Base-by-base conservation (phyloP, 2,113 vertebrate species). In the Benitochromis conjunctus region DNA sequence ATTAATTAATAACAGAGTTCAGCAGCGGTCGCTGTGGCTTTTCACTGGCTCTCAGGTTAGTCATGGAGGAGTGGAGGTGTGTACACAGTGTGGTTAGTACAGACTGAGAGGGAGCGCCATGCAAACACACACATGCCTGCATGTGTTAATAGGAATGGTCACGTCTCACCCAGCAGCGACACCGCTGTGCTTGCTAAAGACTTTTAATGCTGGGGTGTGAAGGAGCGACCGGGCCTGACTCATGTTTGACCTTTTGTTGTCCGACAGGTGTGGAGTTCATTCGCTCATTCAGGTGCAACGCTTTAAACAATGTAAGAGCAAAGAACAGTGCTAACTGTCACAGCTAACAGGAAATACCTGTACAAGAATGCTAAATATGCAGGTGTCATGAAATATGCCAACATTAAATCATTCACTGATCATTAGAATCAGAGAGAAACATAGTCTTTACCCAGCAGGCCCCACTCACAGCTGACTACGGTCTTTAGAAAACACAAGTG, bases 1-100 rank as follows among this genome's bases (percentile, higher is more conserved):
- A 82, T 88, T 83, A 87, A 92, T 87, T 83, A 89, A 81, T 81
- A 83, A 91, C 81, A n/a, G 38, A 41, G 69, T n/a, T 31, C 34
- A 55, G 11, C 84, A 6, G 83, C 3, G 36, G 85, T 78, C 18
- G n/a, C 9, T 79, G 86, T 10, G 88, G 83, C 83, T 66, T 85
- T 66, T 83, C 26, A 0, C 83, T 51, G 83, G 78, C 82, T 87
- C 46, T 83, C 66, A 54, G 84, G 57, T 87, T 77, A 89, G 86
- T 92, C 85, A 86, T 56, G 85, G 38, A 24, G 86, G 60, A 79
- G 81, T 54, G 83, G 62, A 79, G 29, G 58, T 19, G 66, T 89
- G 88, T 93, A 91, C 76, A 91, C 81, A 92, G 3, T 29, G 77
- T 12, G 78, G 86, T 69, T 85, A 29, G 43, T 0, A 9, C 14